Evolutionary conservation across 2,797 vertebrate species (phyloP).

Genomic region (Anguilla obscura): DNA sequence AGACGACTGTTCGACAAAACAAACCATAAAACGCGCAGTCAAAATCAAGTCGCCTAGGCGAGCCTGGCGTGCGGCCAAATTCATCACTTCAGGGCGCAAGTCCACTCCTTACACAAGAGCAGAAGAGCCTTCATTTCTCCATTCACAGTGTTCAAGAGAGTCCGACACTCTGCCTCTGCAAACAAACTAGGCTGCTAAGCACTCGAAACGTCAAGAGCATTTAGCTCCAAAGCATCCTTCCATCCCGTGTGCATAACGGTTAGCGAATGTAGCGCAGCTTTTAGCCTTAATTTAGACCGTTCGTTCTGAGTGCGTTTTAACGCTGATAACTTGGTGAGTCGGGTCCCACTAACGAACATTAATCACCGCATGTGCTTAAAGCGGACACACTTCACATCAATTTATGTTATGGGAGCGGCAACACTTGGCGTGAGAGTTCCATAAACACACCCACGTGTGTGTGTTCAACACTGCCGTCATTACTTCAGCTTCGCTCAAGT

Average conservation of each 20-base stretch:
- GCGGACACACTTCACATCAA: constrained; percentile 72
- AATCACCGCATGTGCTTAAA: neutral
- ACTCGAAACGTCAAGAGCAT: neutral
- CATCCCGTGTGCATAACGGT: neutral
- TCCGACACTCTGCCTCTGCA: neutral
- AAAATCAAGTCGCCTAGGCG: neutral
- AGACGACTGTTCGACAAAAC: neutral
- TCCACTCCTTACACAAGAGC: constrained; percentile 19
- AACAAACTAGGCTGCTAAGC: neutral
- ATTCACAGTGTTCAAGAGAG: constrained; percentile 5
- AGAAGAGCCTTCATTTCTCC: constrained; percentile 14
- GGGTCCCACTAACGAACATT: neutral
- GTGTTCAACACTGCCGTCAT: constrained; percentile 27
- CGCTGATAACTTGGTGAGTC: no score
- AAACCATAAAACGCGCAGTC: neutral
- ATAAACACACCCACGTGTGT: constrained; percentile 62
- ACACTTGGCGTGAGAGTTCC: constrained; percentile 55
- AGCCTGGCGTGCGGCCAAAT: neutral
- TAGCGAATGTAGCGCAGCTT: neutral
- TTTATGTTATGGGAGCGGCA: constrained; percentile 62
- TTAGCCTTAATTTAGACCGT: neutral
- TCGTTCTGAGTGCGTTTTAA: neutral
- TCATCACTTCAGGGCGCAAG: neutral
- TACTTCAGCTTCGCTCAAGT: constrained; percentile 29
- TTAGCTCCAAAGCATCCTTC: neutral